These are phyloP conservation scores for Cyphomyrus plagiostoma DNA, from an alignment of 2,113 vertebrate genomes.

Conservation along the genomic window DNA sequence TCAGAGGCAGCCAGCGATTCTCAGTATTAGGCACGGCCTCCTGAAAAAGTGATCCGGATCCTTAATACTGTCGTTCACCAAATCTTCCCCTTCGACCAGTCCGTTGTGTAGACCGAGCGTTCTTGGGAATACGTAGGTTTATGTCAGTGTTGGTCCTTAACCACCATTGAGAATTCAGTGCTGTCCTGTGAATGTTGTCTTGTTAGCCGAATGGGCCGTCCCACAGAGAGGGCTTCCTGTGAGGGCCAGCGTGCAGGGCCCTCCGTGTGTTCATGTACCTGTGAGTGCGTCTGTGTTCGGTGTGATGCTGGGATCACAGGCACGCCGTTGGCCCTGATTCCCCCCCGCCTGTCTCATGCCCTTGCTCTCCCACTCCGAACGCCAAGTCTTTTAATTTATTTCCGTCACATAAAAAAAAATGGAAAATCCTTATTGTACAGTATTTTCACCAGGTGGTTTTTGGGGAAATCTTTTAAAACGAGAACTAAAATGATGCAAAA, in stretches of 20 bases:
- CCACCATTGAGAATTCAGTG: neutral
- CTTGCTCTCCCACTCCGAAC: slow-evolving; percentile 12
- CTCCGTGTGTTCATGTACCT: neutral
- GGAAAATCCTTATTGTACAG: slow-evolving; percentile 30
- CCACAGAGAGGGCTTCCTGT: neutral
- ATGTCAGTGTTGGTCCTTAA: neutral
- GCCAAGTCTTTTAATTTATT: slow-evolving; percentile 43
- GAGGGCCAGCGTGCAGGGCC: neutral
- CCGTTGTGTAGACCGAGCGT: neutral
- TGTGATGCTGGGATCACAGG: neutral
- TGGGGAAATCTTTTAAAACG: slow-evolving; percentile 34
- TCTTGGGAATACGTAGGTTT: neutral
- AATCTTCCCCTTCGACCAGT: neutral
- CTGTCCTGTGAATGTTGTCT: slow-evolving; percentile 13
- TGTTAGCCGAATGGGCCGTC: neutral
- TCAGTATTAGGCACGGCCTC: neutral
- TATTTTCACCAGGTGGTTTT: slow-evolving; percentile 29
- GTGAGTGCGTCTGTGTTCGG: neutral
- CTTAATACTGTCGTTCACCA: neutral
- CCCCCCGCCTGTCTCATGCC: neutral
- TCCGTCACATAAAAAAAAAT: slow-evolving; percentile 33
- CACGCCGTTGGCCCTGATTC: neutral
- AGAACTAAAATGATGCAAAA: slow-evolving; percentile 51
- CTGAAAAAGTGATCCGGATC: neutral
- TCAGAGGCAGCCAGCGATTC: neutral